These are phyloP conservation scores for Drosophila insularis DNA, from an alignment of 1,140 invertebrate genomes.

Conservation along the genomic window DNA sequence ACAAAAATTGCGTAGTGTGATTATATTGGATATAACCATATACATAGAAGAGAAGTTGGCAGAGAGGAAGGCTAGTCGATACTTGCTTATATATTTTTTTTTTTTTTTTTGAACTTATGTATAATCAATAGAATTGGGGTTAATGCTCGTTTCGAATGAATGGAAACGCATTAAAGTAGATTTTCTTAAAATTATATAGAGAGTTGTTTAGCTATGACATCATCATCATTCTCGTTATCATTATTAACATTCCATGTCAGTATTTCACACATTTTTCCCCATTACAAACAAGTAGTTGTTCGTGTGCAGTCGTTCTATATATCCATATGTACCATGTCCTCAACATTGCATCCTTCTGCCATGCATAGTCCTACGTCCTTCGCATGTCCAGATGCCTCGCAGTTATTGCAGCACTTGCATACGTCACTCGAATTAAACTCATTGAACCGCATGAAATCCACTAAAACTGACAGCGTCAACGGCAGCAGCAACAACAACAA, in stretches of 20 bases:
- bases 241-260: neutral
- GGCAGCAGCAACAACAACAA: conserved; percentile 21
- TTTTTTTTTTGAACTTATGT: neutral
- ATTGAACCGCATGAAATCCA: conserved; percentile 67
- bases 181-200: conserved; percentile 1
- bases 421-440: conserved; percentile 55
- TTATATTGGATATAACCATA: neutral
- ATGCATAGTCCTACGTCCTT: neutral
- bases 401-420: conserved; percentile 39
- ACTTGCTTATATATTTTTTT: neutral
- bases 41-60: no score
- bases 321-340: neutral
- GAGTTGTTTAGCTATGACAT: neutral
- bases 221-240: neutral
- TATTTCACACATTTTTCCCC: neutral
- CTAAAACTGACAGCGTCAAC: conserved; percentile 62
- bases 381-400: neutral
- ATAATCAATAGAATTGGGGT: conserved; percentile 12
- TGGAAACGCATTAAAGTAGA: conserved; percentile 1
- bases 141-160: conserved; percentile 10
- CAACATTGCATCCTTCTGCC: neutral
- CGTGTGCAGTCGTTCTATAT: neutral
- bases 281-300: neutral
- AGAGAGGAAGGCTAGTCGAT: neutral
- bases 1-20: conserved; percentile 6